These are phyloP conservation scores for Rambutsinella grinnellia DNA, from an alignment of 2,888 invertebrate genomes.

Conservation along the genomic window DNA sequence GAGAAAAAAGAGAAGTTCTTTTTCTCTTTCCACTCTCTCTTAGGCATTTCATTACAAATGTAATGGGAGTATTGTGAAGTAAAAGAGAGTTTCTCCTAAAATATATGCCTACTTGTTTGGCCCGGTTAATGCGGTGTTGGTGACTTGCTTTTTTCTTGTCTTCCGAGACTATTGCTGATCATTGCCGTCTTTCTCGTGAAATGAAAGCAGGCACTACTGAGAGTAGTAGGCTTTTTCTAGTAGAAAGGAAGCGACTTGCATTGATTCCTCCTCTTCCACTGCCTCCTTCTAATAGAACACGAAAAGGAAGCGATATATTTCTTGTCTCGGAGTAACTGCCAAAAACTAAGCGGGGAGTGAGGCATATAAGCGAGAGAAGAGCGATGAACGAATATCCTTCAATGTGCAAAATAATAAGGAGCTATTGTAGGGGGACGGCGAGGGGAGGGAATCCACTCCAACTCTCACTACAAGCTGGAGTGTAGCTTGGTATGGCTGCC, in stretches of 20 bases:
- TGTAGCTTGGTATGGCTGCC: slow-evolving; percentile 4
- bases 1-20: too few species aligned
- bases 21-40: not conserved
- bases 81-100: not conserved
- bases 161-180: not conserved
- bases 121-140: not conserved
- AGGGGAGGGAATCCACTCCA: not conserved
- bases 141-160: not conserved
- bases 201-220: too few species aligned
- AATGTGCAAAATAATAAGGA: not conserved
- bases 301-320: not conserved
- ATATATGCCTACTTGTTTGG: not conserved
- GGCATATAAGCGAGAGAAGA: too few species aligned
- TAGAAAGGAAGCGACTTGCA: not conserved
- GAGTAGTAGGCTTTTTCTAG: too few species aligned
- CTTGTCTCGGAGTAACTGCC: not conserved
- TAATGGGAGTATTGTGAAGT: not conserved
- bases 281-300: not conserved
- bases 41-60: not conserved
- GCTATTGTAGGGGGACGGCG: not conserved
- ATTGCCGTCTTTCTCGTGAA: not conserved
- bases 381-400: too few species aligned
- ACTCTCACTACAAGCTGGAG: not conserved
- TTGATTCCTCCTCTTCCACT: not conserved
- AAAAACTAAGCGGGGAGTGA: too few species aligned